Percentiles rank a stretch among this genome's conserved stretches.
These are phyloP conservation scores for Galago senegalensis DNA, from an alignment of 2,797 vertebrate species.

Conservation along the genomic window DNA sequence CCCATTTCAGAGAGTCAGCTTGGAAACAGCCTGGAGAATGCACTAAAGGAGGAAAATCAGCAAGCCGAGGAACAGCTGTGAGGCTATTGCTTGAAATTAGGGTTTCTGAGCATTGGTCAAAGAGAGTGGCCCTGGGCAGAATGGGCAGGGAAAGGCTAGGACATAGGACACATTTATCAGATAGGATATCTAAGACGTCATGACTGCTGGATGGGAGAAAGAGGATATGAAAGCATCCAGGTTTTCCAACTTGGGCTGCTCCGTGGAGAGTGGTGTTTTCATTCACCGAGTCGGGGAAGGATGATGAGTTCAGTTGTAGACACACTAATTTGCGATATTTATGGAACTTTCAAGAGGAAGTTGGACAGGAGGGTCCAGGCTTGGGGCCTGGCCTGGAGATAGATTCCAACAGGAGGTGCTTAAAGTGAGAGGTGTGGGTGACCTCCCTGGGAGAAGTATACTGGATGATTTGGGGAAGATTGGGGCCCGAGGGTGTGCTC, in stretches of 20 bases:
- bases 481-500: background rate
- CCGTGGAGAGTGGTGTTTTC: background rate
- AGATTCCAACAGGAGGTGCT: background rate
- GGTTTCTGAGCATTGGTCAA: background rate
- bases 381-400: background rate
- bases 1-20: background rate
- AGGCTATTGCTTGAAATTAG: background rate
- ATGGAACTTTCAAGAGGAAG: background rate
- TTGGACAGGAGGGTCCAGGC: background rate
- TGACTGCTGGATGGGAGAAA: background rate
- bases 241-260: background rate
- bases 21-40: background rate
- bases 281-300: background rate
- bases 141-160: background rate
- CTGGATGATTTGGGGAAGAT: too few relatives aligned
- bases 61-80: background rate
- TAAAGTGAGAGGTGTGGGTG: background rate
- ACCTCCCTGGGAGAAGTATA: background rate
- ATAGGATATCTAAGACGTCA: background rate
- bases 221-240: background rate
- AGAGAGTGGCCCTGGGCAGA: background rate
- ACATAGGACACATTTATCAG: background rate
- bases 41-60: background rate
- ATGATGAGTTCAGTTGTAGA: background rate
- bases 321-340: background rate